phyloP scores from a whole-genome alignment of 2,113 vertebrate species.

The Chamaea fasciata region DNA sequence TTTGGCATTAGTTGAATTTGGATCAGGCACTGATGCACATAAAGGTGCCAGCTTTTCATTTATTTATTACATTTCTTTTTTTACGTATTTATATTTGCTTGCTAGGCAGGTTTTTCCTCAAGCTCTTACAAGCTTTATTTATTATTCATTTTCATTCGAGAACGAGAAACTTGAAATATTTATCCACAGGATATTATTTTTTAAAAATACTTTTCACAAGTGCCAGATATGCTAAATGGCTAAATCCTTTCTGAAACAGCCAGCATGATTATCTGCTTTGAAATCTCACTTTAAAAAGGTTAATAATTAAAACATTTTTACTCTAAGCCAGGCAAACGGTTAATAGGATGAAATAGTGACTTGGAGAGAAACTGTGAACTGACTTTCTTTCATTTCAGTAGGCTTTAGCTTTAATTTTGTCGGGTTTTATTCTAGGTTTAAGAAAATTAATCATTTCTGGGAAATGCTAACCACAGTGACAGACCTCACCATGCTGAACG shows the following conservation, averaged over 20 bases:
- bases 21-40: not conserved
- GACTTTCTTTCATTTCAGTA: not conserved
- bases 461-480: slow-evolving; percentile 35
- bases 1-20: not conserved
- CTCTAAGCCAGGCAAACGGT: not conserved
- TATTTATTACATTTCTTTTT: slow-evolving; percentile 13
- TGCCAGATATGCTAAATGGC: slow-evolving; percentile 35
- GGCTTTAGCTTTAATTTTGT: not conserved
- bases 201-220: slow-evolving; percentile 27
- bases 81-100: slow-evolving; percentile 15
- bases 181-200: slow-evolving; percentile 60
- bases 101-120: slow-evolving; percentile 31
- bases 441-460: slow-evolving; percentile 57
- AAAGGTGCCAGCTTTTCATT: not conserved
- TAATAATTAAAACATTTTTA: slow-evolving; percentile 54
- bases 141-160: slow-evolving; percentile 62
- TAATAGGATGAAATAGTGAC: not conserved
- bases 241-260: slow-evolving; percentile 11
- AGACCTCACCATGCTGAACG: not conserved
- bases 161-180: slow-evolving; percentile 65
- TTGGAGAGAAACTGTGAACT: not conserved
- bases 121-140: slow-evolving; percentile 50
- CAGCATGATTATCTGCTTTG: not conserved
- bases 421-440: slow-evolving; percentile 8
- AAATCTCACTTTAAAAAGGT: slow-evolving; percentile 43